Conservation (phyloP, 2,113 vertebrate genomes). For the Thamnaconus septentrionalis region DNA sequence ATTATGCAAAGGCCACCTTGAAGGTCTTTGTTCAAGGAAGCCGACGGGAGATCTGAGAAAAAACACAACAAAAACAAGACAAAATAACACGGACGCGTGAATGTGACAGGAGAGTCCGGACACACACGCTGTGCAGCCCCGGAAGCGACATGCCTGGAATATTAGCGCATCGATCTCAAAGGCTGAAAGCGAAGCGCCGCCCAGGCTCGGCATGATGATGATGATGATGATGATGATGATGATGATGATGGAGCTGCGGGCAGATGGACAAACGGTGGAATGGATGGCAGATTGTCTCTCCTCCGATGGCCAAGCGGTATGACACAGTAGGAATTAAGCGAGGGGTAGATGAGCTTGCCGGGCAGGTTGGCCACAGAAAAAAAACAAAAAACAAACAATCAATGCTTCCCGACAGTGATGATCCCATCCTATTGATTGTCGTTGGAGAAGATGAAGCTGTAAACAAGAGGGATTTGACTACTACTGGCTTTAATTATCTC, state of each 20-base stretch:
- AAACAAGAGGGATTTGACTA: neutral
- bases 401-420: constrained; percentile 21
- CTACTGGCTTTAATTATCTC: neutral
- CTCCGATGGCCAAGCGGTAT: constrained; percentile 37
- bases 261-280: neutral
- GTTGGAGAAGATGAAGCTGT: constrained; percentile 5
- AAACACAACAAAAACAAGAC: constrained; percentile 3
- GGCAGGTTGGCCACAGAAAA: neutral
- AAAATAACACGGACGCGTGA: constrained; percentile 11
- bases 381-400: constrained; percentile 25
- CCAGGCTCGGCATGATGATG: neutral
- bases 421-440: constrained; percentile 45
- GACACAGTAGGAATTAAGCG: constrained; percentile 31
- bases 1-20: too few relatives aligned
- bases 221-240: constrained; percentile 40
- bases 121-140: neutral
- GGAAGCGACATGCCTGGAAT: constrained; percentile 9
- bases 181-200: constrained; percentile 14
- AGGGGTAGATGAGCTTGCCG: constrained; percentile 23
- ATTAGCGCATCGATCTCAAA: constrained; percentile 51
- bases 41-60: too few relatives aligned
- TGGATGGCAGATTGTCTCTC: constrained; percentile 28
- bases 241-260: constrained; percentile 25
- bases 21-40: too few relatives aligned
- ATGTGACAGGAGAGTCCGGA: constrained; percentile 21